These are phyloP conservation scores for Cynaeus angustus DNA, from an alignment of 2,888 invertebrate species.

Conservation along the genomic window DNA sequence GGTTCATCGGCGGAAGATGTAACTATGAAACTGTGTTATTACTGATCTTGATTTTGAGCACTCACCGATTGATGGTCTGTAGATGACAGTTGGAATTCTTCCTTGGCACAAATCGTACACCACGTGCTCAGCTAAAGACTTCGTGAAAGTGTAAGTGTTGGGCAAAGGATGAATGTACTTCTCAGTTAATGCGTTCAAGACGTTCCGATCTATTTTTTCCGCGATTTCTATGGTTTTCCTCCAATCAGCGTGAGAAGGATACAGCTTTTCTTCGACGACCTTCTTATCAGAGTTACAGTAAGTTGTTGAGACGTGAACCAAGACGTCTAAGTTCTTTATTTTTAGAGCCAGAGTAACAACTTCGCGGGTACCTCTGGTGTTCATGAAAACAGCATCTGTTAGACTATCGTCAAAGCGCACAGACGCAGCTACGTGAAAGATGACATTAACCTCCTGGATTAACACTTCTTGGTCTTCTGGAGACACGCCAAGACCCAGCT, in stretches of 20 bases:
- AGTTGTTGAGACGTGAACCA: conserved; percentile 90
- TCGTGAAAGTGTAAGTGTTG: conserved; percentile 94
- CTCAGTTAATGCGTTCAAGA: conserved; percentile 69
- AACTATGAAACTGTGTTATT: too few relatives aligned
- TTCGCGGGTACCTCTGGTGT: conserved; percentile 80
- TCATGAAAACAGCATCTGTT: conserved; percentile 77
- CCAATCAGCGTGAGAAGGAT: neutral
- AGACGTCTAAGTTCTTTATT: conserved; percentile 72
- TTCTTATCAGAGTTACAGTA: conserved; percentile 85
- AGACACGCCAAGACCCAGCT: conserved; percentile 68
- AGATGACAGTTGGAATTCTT: conserved; percentile 83
- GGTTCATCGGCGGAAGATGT: conserved; percentile 72
- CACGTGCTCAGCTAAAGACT: conserved; percentile 89
- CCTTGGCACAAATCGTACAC: conserved; percentile 77
- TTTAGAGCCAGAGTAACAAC: conserved; percentile 76
- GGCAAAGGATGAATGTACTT: conserved; percentile 75
- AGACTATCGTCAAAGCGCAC: conserved; percentile 89
- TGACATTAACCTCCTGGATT: conserved; percentile 77
- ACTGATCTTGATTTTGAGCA: conserved; percentile 64
- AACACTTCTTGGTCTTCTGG: conserved; percentile 72
- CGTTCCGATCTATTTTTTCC: conserved; percentile 76
- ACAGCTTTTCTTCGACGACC: conserved; percentile 70
- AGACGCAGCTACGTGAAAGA: conserved; percentile 87
- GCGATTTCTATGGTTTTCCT: conserved; percentile 72
- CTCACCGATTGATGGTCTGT: conserved; percentile 91